Evolutionary conservation across 1,140 invertebrate genomes (phyloP).

Genomic region (Drosophila sucinea): DNA sequence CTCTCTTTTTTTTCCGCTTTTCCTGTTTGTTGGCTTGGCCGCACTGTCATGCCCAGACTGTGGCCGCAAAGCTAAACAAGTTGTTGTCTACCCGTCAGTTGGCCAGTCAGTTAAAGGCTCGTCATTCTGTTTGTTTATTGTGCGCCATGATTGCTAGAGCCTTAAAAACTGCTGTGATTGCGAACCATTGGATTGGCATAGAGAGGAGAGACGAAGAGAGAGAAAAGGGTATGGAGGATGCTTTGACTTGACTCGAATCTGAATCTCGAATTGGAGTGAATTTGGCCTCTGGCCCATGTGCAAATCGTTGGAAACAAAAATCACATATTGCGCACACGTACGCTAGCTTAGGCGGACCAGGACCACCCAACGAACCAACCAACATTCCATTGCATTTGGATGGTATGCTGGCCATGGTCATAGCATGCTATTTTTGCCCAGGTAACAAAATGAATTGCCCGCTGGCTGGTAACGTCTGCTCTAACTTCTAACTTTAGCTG

Average conservation of each 20-base stretch:
- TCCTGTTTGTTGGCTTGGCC: constrained; percentile 19
- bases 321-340: constrained; percentile 79
- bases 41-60: constrained; percentile 43
- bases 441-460: constrained; percentile 80
- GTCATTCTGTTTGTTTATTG: constrained; percentile 79
- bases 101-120: constrained; percentile 76
- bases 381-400: constrained; percentile 34
- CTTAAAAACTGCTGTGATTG: constrained; percentile 75
- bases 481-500: constrained; percentile 9
- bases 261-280: constrained; percentile 32
- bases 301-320: constrained; percentile 80
- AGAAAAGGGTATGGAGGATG: not conserved
- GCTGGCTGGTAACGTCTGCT: constrained; percentile 43
- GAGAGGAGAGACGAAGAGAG: too few species aligned
- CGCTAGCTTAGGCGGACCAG: constrained; percentile 59
- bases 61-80: constrained; percentile 61
- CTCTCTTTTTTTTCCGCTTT: constrained; percentile 10
- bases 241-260: constrained; percentile 57
- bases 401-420: constrained; percentile 43
- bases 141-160: constrained; percentile 71
- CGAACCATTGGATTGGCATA: constrained; percentile 39
- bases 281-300: constrained; percentile 52
- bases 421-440: constrained; percentile 74
- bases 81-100: constrained; percentile 50
- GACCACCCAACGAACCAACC: not conserved